phyloP scores from a whole-genome alignment of 1,140 invertebrate species.

The Aphaenogaster floridana region DNA sequence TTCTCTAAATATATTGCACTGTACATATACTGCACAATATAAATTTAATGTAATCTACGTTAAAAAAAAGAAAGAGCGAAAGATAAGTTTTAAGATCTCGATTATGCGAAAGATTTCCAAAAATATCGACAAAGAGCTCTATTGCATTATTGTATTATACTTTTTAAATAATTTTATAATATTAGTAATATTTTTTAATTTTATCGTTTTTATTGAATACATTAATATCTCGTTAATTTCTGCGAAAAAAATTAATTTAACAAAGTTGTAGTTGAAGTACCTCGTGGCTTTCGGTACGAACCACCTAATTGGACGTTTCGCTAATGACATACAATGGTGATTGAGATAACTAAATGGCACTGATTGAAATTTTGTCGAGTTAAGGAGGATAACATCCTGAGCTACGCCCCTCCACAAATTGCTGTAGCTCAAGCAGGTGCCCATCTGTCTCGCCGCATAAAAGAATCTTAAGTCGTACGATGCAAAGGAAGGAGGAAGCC shows the following conservation, averaged over 20 bases:
- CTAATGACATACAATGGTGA: conserved; percentile 31
- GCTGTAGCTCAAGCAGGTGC: conserved; percentile 75
- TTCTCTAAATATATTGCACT: background rate
- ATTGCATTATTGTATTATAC: background rate
- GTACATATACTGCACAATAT: background rate
- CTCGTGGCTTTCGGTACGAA: background rate
- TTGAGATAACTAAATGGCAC: conserved; percentile 59
- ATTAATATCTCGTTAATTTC: background rate
- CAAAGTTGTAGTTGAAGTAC: background rate
- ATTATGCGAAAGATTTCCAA: background rate
- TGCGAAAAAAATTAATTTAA: background rate
- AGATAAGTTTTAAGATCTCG: background rate
- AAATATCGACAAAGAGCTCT: background rate
- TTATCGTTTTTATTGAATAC: background rate
- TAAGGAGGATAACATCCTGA: conserved; percentile 57
- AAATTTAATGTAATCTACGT: background rate
- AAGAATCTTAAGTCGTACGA: conserved; percentile 56
- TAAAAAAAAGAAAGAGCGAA: background rate
- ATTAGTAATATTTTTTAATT: background rate
- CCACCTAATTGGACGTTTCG: conserved; percentile 27
- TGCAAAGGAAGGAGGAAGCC: conserved; percentile 35
- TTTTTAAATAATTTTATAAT: background rate
- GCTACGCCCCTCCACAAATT: conserved; percentile 70
- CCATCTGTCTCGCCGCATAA: conserved; percentile 70
- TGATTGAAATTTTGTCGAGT: conserved; percentile 63